Evolutionary conservation across 2,797 vertebrate species (phyloP).

Genomic region (Glossophaga mutica): DNA sequence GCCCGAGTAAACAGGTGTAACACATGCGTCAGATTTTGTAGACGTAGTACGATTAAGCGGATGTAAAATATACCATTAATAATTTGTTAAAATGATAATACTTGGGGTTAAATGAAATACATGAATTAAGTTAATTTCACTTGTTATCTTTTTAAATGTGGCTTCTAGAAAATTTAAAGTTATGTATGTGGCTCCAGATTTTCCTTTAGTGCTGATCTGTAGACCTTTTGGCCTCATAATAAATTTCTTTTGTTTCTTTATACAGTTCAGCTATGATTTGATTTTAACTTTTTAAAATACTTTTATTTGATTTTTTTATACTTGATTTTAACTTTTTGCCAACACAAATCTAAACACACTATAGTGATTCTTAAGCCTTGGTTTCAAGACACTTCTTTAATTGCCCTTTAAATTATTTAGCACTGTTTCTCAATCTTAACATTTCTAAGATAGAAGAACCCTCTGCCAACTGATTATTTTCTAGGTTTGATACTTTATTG

Average conservation of each 20-base stretch:
- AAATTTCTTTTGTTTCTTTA: neutral
- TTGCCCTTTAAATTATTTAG: slow-evolving; percentile 9
- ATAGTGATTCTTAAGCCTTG: slow-evolving; percentile 14
- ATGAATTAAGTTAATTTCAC: neutral
- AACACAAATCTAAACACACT: neutral
- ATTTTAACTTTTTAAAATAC: neutral
- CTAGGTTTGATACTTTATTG: neutral
- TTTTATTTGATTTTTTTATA: neutral
- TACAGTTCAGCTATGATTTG: neutral
- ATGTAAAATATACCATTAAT: neutral
- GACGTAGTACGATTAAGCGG: neutral
- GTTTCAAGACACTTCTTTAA: neutral
- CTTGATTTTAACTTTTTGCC: slow-evolving; percentile 7
- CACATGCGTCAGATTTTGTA: neutral
- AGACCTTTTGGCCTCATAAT: neutral
- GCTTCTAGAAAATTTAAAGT: neutral
- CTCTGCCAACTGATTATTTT: neutral
- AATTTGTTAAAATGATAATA: slow-evolving; percentile 5
- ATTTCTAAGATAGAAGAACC: neutral
- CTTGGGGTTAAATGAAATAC: slow-evolving; percentile 3
- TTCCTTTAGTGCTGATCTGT: neutral
- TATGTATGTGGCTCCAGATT: neutral
- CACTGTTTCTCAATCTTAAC: neutral
- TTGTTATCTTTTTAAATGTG: neutral
- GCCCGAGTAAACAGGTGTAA: neutral